Percentiles rank a stretch among this genome's conserved stretches.
Conservation (phyloP, 92 coral and sea anemone genomes). For the Chrysogorgia sp. region DNA sequence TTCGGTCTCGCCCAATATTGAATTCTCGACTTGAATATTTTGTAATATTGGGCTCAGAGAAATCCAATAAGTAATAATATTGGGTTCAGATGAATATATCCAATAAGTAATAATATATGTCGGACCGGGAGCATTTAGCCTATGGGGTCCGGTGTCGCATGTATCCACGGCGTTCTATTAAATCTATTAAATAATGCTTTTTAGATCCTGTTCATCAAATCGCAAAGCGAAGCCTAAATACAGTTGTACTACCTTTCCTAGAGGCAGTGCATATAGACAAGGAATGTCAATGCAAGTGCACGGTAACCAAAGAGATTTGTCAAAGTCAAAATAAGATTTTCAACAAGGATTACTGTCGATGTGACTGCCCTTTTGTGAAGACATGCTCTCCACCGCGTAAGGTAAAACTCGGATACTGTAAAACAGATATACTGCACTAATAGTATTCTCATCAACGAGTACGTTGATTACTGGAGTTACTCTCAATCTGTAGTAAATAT, state of each 20-base stretch:
- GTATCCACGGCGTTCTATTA: background rate
- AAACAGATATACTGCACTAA: no score
- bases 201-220: slow-evolving; percentile 27
- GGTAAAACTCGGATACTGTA: background rate
- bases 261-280: background rate
- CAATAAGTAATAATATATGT: no score
- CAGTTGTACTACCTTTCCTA: background rate
- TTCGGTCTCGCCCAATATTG: no score
- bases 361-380: slow-evolving; percentile 15
- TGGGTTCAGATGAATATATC: no score
- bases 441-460: no score
- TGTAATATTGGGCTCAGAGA: no score
- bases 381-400: background rate
- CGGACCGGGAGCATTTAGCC: background rate
- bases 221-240: background rate
- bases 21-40: no score
- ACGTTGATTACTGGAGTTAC: no score
- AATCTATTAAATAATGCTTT: background rate
- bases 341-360: slow-evolving; percentile 18
- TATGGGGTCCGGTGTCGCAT: no score
- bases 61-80: no score
- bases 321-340: background rate
- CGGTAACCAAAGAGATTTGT: slow-evolving; percentile 1
- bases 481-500: no score
- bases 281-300: slow-evolving; percentile 15